Conservation (phyloP, 2,888 invertebrate genomes). For the Penaeus monodon region DNA sequence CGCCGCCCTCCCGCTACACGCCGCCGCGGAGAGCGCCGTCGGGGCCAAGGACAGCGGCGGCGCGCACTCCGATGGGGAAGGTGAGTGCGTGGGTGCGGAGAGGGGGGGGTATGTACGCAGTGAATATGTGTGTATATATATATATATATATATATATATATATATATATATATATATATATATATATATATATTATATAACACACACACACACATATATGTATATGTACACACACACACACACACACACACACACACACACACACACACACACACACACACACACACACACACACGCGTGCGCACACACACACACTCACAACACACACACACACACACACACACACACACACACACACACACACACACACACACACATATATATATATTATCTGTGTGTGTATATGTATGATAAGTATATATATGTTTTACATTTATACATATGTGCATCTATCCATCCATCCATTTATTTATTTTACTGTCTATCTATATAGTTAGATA, state of each 20-base stretch:
- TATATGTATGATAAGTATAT: too few relatives aligned
- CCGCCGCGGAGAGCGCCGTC: conserved; percentile 68
- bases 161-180: not conserved
- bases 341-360: too few relatives aligned
- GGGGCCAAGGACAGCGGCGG: conserved; percentile 15
- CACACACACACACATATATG: not conserved
- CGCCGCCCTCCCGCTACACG: conserved; percentile 68
- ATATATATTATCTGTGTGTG: too few relatives aligned
- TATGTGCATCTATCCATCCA: too few relatives aligned
- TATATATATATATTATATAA: too few relatives aligned
- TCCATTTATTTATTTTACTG: too few relatives aligned
- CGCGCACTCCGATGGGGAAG: conserved; percentile 71
- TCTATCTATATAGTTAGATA: too few relatives aligned
- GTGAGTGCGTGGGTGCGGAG: conserved; percentile 66
- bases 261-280: not conserved
- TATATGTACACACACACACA: not conserved
- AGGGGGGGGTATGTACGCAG: conserved; percentile 22
- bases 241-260: not conserved
- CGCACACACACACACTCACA: too few relatives aligned
- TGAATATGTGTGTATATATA: not conserved
- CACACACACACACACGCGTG: too few relatives aligned
- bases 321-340: too few relatives aligned
- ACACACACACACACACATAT: too few relatives aligned
- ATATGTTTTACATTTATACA: too few relatives aligned
- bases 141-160: not conserved